Evolutionary conservation across 1,140 invertebrate species (phyloP).

Genomic region (Drosophila gunungcola): DNA sequence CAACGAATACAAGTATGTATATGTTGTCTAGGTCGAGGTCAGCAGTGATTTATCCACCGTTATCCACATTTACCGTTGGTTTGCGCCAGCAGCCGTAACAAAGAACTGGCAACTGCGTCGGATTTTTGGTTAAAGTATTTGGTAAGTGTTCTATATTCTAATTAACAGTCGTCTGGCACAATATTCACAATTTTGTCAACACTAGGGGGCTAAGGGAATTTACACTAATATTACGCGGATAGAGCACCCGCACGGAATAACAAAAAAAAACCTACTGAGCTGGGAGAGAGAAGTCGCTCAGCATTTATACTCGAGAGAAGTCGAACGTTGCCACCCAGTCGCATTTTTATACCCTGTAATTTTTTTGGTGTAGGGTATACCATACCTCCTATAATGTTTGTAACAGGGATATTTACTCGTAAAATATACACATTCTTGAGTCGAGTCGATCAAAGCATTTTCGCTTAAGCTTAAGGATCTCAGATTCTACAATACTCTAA

Average conservation of each 20-base stretch:
- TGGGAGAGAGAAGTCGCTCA: conserved; percentile 6
- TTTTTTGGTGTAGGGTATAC: not conserved
- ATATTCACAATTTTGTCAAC: conserved; percentile 21
- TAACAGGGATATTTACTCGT: not conserved
- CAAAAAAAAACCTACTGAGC: conserved; percentile 34
- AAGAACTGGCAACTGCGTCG: conserved; percentile 10
- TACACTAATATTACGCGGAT: conserved; percentile 31
- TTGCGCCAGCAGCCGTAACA: conserved; percentile 23
- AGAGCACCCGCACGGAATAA: conserved; percentile 18
- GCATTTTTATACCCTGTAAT: not conserved
- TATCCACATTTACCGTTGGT: conserved; percentile 56
- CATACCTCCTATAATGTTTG: not conserved
- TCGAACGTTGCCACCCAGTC: conserved; percentile 15
- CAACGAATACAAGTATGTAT: conserved; percentile 4
- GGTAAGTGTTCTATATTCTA: conserved; percentile 19
- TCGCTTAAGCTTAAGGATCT: too few species aligned
- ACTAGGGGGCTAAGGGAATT: conserved; percentile 23
- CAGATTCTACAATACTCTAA: too few species aligned
- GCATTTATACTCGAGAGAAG: conserved; percentile 26
- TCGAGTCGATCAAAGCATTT: too few species aligned
- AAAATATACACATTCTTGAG: too few species aligned
- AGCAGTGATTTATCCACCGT: conserved; percentile 39
- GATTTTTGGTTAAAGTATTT: not conserved
- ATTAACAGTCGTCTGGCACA: conserved; percentile 31
- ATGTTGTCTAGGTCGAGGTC: conserved; percentile 64